These are phyloP conservation scores for Proisotoma minuta DNA, from an alignment of 2,888 invertebrate genomes.

Conservation along the genomic window DNA sequence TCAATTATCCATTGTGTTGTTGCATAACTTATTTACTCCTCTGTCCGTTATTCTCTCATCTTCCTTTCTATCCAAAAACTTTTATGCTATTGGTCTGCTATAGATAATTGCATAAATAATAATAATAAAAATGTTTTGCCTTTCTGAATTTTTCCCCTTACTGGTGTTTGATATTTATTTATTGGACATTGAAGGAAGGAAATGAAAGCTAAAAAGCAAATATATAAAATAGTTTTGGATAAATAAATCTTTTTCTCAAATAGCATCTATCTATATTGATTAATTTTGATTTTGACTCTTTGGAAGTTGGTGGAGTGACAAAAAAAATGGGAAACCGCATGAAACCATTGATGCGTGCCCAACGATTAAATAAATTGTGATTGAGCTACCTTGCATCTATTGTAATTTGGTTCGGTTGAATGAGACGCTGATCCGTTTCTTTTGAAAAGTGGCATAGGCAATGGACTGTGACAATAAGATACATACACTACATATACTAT, in stretches of 20 bases:
- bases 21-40: constrained; percentile 21
- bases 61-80: too few species aligned
- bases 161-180: not conserved
- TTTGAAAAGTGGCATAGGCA: constrained; percentile 7
- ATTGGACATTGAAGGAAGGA: not conserved
- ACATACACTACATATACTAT: too few species aligned
- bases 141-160: too few species aligned
- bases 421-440: constrained; percentile 9
- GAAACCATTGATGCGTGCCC: constrained; percentile 13
- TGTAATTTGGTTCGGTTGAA: constrained; percentile 13
- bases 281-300: not conserved
- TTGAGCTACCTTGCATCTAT: constrained; percentile 6
- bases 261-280: too few species aligned
- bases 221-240: not conserved
- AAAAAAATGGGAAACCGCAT: constrained; percentile 12
- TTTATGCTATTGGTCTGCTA: too few species aligned
- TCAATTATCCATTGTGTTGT: constrained; percentile 33
- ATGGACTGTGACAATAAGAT: not conserved
- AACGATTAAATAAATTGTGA: constrained; percentile 8
- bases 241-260: not conserved
- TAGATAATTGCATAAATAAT: too few species aligned
- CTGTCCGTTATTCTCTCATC: too few species aligned
- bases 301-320: not conserved
- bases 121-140: too few species aligned
- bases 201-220: not conserved